These are phyloP conservation scores for Palythoa grandiflora DNA, from an alignment of 92 coral and sea anemone genomes.

Conservation along the genomic window DNA sequence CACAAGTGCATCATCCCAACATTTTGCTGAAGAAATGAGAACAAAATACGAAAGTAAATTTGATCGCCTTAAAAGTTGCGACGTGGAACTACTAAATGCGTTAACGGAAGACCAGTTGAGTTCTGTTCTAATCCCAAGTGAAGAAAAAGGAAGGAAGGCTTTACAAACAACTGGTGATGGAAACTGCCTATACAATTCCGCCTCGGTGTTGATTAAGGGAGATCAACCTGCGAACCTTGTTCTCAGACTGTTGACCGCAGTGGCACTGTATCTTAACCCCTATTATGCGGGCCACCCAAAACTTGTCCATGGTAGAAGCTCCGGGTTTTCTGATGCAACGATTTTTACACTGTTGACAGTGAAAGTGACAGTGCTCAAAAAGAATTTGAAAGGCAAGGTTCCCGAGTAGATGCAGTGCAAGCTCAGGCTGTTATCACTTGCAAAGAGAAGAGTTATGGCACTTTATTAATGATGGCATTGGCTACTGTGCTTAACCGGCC, in stretches of 20 bases:
- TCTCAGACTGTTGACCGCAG: conserved; percentile 33
- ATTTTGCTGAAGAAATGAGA: conserved; percentile 36
- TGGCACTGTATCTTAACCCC: conserved; percentile 42
- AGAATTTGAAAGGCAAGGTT: conserved; percentile 47
- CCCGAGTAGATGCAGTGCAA: conserved; percentile 56
- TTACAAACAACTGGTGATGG: conserved; percentile 48
- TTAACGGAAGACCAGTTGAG: conserved; percentile 41
- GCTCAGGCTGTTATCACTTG: conserved; percentile 49
- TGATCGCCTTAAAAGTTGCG: conserved; percentile 17
- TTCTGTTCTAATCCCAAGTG: conserved; percentile 42
- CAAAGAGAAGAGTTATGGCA: conserved; percentile 45
- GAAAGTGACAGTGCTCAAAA: conserved; percentile 50
- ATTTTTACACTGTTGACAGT: conserved; percentile 40
- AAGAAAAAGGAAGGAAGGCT: conserved; percentile 32
- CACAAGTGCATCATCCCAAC: conserved; percentile 43
- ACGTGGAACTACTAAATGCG: conserved; percentile 32
- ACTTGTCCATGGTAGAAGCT: conserved; percentile 50
- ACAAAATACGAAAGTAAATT: conserved; percentile 22
- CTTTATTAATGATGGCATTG: conserved; percentile 46
- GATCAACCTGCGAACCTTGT: conserved; percentile 47
- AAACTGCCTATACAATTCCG: conserved; percentile 61
- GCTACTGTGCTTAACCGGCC: conserved; percentile 47
- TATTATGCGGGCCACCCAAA: conserved; percentile 43
- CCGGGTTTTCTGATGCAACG: conserved; percentile 38
- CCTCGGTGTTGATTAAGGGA: conserved; percentile 63